phyloP scores from a whole-genome alignment of 2,113 vertebrate genomes.

The Australoheros scitulus region DNA sequence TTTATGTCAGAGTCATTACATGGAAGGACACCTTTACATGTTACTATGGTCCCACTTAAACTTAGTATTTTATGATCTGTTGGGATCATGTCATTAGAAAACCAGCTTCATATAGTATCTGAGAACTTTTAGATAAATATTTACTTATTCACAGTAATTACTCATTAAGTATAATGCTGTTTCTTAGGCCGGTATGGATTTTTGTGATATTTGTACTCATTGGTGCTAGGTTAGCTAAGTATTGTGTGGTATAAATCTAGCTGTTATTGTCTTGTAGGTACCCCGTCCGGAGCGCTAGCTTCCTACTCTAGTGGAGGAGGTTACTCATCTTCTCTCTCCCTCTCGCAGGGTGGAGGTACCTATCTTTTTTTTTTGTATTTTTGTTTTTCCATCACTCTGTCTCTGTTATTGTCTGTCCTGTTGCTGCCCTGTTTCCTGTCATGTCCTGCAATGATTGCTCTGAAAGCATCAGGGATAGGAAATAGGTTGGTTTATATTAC shows the following conservation, averaged over 20 bases:
- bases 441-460: not conserved
- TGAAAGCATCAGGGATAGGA: not conserved
- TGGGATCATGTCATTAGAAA: not conserved
- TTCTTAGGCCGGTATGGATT: not conserved
- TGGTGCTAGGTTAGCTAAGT: not conserved
- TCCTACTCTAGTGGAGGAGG: slow-evolving; percentile 82
- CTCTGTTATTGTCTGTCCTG: not conserved
- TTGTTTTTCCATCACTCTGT: slow-evolving; percentile 8
- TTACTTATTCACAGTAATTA: not conserved
- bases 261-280: slow-evolving; percentile 72
- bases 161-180: not conserved
- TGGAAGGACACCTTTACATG: not conserved
- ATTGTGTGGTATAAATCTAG: slow-evolving; percentile 35
- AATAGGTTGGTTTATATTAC: not conserved
- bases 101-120: not conserved
- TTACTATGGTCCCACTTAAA: not conserved
- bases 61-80: not conserved
- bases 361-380: slow-evolving; percentile 33
- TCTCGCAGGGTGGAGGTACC: slow-evolving; percentile 80
- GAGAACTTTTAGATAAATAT: not conserved
- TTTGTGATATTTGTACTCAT: not conserved
- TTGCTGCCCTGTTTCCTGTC: slow-evolving; percentile 4
- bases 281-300: slow-evolving; percentile 79
- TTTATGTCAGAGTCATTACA: no score
- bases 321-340: slow-evolving; percentile 79